Conservation (phyloP, 2,113 vertebrate species). For the Microtus richardsoni region DNA sequence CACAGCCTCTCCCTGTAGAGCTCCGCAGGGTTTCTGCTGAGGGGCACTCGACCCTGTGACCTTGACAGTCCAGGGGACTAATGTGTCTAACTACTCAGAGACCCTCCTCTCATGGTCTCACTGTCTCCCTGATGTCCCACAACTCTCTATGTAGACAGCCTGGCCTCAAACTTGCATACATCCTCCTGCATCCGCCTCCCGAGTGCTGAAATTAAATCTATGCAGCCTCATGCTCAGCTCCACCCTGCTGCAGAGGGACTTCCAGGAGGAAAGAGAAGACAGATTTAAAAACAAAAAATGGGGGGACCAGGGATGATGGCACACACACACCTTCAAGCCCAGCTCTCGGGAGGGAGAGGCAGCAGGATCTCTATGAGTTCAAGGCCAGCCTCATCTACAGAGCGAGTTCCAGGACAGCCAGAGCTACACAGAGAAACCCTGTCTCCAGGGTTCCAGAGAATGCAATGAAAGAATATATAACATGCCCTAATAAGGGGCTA, state of each 20-base stretch:
- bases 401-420: not conserved
- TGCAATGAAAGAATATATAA: not conserved
- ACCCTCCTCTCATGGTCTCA: not conserved
- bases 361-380: not conserved
- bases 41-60: not conserved
- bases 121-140: not conserved
- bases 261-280: not conserved
- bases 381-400: not conserved
- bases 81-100: not conserved
- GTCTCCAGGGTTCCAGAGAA: not conserved
- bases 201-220: not conserved
- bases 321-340: not conserved
- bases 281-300: rapidly evolving
- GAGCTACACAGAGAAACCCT: not conserved
- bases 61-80: not conserved
- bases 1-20: not conserved
- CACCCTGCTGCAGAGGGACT: not conserved
- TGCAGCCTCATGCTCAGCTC: too few species aligned
- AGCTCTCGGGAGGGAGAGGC: not conserved
- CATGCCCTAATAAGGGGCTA: rapidly evolving
- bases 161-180: not conserved
- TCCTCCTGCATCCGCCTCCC: not conserved
- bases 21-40: not conserved
- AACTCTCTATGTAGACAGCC: not conserved
- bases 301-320: not conserved